Conservation (phyloP, 2,797 vertebrate species). For the Neomorphus geoffroyi region DNA sequence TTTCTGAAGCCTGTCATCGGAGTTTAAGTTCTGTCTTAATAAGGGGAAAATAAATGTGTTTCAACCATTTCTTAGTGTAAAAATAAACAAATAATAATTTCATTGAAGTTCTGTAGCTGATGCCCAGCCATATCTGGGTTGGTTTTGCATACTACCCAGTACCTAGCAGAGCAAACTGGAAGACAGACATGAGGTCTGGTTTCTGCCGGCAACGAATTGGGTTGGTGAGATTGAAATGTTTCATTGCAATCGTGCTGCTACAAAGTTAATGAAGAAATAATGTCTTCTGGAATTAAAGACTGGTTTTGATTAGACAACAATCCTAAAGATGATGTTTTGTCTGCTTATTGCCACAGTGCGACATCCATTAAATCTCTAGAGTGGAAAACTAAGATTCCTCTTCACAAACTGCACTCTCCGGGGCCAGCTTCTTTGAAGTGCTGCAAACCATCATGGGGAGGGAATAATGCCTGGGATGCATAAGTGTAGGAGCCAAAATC, state of each 20-base stretch:
- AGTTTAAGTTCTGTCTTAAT: not conserved
- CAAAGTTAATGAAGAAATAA: not conserved
- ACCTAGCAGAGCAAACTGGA: not conserved
- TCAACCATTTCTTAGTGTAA: not conserved
- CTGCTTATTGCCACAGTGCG: not conserved
- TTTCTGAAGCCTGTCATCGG: not conserved
- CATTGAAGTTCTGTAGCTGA: not conserved
- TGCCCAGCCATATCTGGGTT: not conserved
- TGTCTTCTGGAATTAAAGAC: not conserved
- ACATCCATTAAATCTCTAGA: not conserved
- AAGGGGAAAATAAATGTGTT: not conserved
- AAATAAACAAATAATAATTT: not conserved
- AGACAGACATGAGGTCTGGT: not conserved
- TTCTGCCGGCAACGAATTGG: not conserved
- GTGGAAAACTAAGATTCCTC: not conserved
- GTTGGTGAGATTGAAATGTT: not conserved
- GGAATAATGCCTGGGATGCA: not conserved
- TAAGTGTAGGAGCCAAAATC: not conserved
- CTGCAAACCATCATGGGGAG: not conserved
- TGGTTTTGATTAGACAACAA: not conserved
- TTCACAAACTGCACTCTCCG: not conserved
- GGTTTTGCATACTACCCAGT: not conserved
- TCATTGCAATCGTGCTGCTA: not conserved
- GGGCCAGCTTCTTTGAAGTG: not conserved
- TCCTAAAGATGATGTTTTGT: not conserved